A percentile compares a stretch with the other conserved stretches of the same genome.
These are phyloP conservation scores for Lordiphosa fenestrarum DNA, from an alignment of 2,888 invertebrate genomes.

Conservation along the genomic window DNA sequence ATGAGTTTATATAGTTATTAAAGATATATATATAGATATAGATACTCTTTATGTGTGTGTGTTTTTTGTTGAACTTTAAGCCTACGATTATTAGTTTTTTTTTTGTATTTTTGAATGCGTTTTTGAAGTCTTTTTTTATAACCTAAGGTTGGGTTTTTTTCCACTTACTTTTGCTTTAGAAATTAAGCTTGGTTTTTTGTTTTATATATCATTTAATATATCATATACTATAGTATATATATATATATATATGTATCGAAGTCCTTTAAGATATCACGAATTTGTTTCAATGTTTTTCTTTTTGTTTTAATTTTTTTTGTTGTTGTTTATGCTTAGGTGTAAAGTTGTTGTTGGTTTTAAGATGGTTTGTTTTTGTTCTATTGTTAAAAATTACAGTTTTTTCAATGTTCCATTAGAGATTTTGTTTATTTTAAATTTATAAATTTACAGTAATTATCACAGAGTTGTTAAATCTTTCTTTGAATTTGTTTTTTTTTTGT, in stretches of 20 bases:
- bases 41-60: conserved; percentile 55
- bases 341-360: conserved; percentile 64
- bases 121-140: conserved; percentile 75
- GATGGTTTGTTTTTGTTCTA: conserved; percentile 55
- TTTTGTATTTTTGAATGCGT: conserved; percentile 62
- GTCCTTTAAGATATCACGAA: conserved; percentile 81
- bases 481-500: conserved; percentile 76
- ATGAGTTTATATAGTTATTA: conserved; percentile 40
- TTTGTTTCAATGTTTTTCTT: conserved; percentile 81
- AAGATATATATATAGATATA: conserved; percentile 44
- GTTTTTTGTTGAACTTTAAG: conserved; percentile 61
- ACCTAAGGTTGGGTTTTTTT: conserved; percentile 65
- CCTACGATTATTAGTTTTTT: conserved; percentile 46
- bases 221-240: conserved; percentile 79
- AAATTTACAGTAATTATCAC: conserved; percentile 81
- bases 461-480: conserved; percentile 81
- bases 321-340: conserved; percentile 75
- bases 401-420: conserved; percentile 60
- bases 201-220: conserved; percentile 73
- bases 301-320: conserved; percentile 56
- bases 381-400: conserved; percentile 69
- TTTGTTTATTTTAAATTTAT: conserved; percentile 77
- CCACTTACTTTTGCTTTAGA: conserved; percentile 64
- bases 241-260: conserved; percentile 79
- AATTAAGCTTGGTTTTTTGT: conserved; percentile 67